phyloP scores from a whole-genome alignment of 2,888 invertebrate genomes.

The Augiades crinisus region DNA sequence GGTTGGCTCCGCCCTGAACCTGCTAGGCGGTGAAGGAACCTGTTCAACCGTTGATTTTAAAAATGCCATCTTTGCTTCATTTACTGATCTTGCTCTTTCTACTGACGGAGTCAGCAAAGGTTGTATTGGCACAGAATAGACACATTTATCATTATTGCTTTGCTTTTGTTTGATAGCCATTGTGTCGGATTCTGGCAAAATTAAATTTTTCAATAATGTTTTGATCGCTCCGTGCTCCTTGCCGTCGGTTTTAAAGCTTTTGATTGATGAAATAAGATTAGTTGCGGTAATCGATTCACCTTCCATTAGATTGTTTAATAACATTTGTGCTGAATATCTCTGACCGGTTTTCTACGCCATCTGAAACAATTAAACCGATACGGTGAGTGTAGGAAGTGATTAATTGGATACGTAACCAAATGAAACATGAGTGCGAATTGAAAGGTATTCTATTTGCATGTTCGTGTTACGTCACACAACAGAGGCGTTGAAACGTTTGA shows the following conservation, averaged over 20 bases:
- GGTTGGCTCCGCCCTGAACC: constrained; percentile 44
- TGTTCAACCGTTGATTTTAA: constrained; percentile 59
- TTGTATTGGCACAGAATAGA: constrained; percentile 64
- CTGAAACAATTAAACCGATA: constrained; percentile 58
- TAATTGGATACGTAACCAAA: constrained; percentile 18
- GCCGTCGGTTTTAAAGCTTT: constrained; percentile 55
- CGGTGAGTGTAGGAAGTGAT: constrained; percentile 33
- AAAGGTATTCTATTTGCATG: constrained; percentile 17
- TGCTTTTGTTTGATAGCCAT: constrained; percentile 74
- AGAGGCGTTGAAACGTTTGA: constrained; percentile 20
- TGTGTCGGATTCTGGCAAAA: constrained; percentile 57
- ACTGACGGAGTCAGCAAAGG: constrained; percentile 49
- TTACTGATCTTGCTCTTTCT: constrained; percentile 57
- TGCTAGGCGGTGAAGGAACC: constrained; percentile 31
- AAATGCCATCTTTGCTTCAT: constrained; percentile 67
- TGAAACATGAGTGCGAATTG: constrained; percentile 14
- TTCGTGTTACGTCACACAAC: constrained; percentile 38
- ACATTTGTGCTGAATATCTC: constrained; percentile 61
- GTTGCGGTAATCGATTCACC: constrained; percentile 60
- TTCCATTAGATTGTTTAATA: constrained; percentile 68
- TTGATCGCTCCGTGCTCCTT: constrained; percentile 66
- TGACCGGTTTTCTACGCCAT: constrained; percentile 67
- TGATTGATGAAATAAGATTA: constrained; percentile 62
- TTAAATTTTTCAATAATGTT: constrained; percentile 64
- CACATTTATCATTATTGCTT: constrained; percentile 55